phyloP scores from a whole-genome alignment of 2,113 vertebrate species.

The Xenopus borealis region DNA sequence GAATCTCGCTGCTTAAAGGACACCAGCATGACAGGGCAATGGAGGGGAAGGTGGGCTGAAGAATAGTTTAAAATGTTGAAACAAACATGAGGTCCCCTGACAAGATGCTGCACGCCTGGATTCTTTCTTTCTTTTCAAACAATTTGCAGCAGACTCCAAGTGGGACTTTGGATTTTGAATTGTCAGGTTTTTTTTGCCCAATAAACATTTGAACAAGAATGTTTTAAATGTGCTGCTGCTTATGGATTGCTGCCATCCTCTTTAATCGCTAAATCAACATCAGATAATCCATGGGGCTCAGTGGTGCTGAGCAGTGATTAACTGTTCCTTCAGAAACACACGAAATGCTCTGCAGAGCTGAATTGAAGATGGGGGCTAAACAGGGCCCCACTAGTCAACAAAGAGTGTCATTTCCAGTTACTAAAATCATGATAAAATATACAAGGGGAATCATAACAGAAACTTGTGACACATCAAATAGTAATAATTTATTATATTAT shows the following conservation, averaged over 20 bases:
- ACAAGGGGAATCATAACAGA: no score
- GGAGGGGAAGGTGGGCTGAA: no score
- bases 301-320: background rate
- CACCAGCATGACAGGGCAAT: no score
- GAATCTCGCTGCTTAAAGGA: no score
- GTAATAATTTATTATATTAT: no score
- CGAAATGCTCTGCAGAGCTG: slow-evolving; percentile 8
- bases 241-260: slow-evolving; percentile 14
- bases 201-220: slow-evolving; percentile 14
- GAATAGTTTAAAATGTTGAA: no score
- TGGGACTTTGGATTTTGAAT: background rate
- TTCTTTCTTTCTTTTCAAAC: background rate
- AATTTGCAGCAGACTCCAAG: background rate
- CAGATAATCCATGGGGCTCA: slow-evolving; percentile 24
- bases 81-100: background rate
- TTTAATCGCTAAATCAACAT: slow-evolving; percentile 30
- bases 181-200: background rate
- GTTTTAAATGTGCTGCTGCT: slow-evolving; percentile 13
- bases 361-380: background rate
- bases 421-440: no score
- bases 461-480: no score
- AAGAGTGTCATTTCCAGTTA: no score
- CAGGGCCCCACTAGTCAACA: background rate
- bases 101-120: slow-evolving; percentile 6
- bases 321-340: slow-evolving; percentile 21